Base-by-base conservation (phyloP, 2,888 invertebrate species). In the Therioaphis trifolii region DNA sequence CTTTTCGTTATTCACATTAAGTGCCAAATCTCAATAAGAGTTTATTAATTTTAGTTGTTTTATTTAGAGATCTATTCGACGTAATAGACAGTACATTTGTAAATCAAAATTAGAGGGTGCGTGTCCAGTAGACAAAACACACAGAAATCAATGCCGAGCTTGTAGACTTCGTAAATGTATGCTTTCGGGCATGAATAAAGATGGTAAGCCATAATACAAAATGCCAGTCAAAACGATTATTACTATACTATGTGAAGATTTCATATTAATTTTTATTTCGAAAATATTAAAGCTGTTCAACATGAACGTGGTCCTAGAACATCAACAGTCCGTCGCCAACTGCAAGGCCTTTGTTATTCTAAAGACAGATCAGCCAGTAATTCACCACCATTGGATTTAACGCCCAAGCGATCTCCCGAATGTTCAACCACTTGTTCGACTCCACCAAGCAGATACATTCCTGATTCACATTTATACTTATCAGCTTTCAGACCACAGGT, bases 261-360 rank as follows among this genome's bases (percentile, higher is more conserved):
- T 5, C 2, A 61, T 11, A 21, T 55, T 61, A 4, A 63, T 46
- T 63, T 85, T 78, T 86, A 82, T 86, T 58, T 86, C 86, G 87
- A 15, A 61, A 72, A 14, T 88, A 85, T 91, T 91, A 78, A 91
- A 96, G 99, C 99, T 85, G 99, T 99, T 3, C 99, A 99, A 89
- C 98, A 99, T 88, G 99, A 99, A 89, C 92, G 99, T 85, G 99
- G 99, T 0, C 99, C 99, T 0, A 91, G 99, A 71, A 98, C 96
- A 88, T 96, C 98, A 0, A 98, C 98, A 0, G 91, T 99, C 49
- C 92, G 97, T 7, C 92, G 97, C 18, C 98, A 98, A 90, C 95
- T 98, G 93, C 94, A 82, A 74, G 74, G 63, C 2, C 18, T 82
- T 1, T 95, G 3, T 89, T 95, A 86, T 94, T 40, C 72, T 9